Base-by-base conservation (phyloP, 2,888 invertebrate genomes). In the Ceratothoa steindachneri region DNA sequence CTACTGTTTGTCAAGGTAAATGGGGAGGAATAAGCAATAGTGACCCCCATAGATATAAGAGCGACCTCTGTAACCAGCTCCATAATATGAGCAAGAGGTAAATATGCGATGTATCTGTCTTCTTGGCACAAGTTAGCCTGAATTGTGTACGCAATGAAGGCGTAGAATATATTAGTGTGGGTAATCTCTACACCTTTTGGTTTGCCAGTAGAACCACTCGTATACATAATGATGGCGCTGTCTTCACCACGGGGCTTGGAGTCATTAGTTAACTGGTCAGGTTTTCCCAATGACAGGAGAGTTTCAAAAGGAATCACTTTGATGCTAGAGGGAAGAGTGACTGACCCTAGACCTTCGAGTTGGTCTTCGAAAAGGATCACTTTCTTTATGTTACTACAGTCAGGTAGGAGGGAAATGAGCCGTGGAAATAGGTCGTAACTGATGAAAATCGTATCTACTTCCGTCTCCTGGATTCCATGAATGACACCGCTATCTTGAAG, bases 391-490 rank as follows among this genome's bases (percentile, higher is more conserved):
- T 86, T 86, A 0, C 93, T 92, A 51, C 91, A 90, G 82, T 89
- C 87, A 0, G 86, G 85, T 65, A 95, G 86, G 80, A 95, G 89
- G 80, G 89, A 88, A 85, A 89, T 90, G 85, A 97, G 93, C 86
- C 97, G 97, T 67, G 93, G 92, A 84, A 98, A 87, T 73, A 98
- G 88, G 77, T 96, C 95, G 84, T 92, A 91, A 30, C 94, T 91
- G 22, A 98, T 98, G 83, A 99, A 92, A 51, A 98, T 92, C 67
- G 91, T 90, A 0, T 95, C 96, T 84, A 77, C 76, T 27, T 97
- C 95, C 0, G 98, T 96, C 87, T 99, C 97, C 84, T 95, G 95
- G 83, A 99, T 92, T 81, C 97, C 97, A 85, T 97, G 97, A 4
- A 93, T 90, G 77, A 99, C 93, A 1, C 97, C 98, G 5, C 98